Percentiles rank a stretch among this genome's conserved stretches.
phyloP scores from a whole-genome alignment of 1,140 invertebrate genomes.

The Stegodyphus mimosarum region DNA sequence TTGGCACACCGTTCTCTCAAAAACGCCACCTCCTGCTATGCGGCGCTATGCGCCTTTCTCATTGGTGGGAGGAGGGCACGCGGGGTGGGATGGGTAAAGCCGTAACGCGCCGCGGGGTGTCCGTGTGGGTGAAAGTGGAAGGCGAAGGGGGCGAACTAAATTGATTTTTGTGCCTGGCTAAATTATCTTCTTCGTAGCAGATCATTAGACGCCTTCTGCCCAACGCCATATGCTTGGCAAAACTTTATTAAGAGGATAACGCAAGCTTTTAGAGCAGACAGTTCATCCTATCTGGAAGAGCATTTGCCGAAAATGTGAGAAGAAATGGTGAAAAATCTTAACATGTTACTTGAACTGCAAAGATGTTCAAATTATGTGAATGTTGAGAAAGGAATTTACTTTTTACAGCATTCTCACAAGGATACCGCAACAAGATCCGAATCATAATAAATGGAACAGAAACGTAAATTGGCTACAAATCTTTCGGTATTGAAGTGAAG shows the following conservation, averaged over 20 bases:
- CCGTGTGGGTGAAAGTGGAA: constrained; percentile 44
- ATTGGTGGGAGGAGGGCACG: not conserved
- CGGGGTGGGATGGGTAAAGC: constrained; percentile 1
- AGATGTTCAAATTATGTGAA: no score
- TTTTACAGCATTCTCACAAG: no score
- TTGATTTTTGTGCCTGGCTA: constrained; percentile 53
- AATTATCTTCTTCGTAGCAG: constrained; percentile 51
- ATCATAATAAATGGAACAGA: no score
- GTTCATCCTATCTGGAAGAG: no score
- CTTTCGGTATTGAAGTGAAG: no score
- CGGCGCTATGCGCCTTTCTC: constrained; percentile 1
- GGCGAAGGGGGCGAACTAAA: constrained; percentile 27
- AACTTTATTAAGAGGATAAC: constrained; percentile 40
- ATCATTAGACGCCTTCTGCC: constrained; percentile 48
- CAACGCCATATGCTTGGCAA: constrained; percentile 32
- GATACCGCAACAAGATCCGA: no score
- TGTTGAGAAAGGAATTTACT: no score
- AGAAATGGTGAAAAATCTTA: no score
- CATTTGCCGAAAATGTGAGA: no score
- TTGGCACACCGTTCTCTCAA: constrained; percentile 17
- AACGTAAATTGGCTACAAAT: no score
- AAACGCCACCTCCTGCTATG: constrained; percentile 25
- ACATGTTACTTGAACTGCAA: no score
- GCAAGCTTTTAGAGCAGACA: not conserved
- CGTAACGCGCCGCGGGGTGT: constrained; percentile 23